Evolutionary conservation across 64 coral and sea anemone genomes (phyloP).

Genomic region (Orbicella faveolata): DNA sequence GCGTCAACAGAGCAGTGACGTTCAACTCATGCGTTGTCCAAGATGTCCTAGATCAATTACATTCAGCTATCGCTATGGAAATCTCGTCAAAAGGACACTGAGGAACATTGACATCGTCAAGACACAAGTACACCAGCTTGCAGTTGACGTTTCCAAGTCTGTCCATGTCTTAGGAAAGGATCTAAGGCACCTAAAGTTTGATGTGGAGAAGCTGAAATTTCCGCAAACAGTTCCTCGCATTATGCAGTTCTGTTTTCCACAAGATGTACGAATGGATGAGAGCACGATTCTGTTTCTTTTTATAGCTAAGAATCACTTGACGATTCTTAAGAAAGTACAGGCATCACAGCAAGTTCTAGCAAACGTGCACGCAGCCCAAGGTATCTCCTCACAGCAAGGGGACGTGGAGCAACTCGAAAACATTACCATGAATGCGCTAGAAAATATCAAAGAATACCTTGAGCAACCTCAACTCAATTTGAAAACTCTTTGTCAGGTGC

Average conservation of each 20-base stretch:
- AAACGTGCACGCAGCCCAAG: background rate
- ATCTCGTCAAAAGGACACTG: constrained; percentile 11
- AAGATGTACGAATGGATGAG: background rate
- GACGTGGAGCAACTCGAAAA: background rate
- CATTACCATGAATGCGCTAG: background rate
- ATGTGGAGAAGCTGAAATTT: background rate
- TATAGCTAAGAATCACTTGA: background rate
- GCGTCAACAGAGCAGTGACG: background rate
- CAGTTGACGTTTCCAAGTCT: background rate
- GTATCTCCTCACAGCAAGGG: too few relatives aligned
- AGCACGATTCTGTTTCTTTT: too few relatives aligned
- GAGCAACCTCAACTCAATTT: background rate
- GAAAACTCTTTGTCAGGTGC: background rate
- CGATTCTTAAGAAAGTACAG: background rate
- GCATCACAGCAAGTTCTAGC: background rate
- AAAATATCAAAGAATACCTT: background rate
- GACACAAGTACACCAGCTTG: background rate
- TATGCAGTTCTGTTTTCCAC: background rate
- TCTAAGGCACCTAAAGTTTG: background rate
- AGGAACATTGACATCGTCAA: constrained; percentile 8
- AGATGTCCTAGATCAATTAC: constrained; percentile 25
- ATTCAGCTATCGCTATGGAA: constrained; percentile 57
- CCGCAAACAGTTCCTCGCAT: background rate
- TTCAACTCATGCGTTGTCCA: constrained; percentile 34
- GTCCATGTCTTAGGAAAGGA: background rate